Evolutionary conservation across 2,797 vertebrate genomes (phyloP), one percentile per base, ranked within the genome.

Genomic region (Scarus forsteni): DNA sequence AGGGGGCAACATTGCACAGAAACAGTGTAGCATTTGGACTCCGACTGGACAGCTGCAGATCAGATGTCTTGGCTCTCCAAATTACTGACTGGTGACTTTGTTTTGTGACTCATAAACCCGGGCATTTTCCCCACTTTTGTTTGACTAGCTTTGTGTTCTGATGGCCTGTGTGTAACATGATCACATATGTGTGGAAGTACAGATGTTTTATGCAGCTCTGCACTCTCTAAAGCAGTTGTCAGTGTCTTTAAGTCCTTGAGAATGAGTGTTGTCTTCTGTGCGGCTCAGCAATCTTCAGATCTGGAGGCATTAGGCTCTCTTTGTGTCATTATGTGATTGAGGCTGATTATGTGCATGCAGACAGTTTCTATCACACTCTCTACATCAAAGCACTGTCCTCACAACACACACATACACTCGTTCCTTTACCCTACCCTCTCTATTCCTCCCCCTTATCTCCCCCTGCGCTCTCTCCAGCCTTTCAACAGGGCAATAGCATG

Each of bases 1-100:
- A 91, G 92, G 77, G 87, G 89, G 88, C 83, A 59, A 61, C 72
- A 58, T 89, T 86, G 71, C 68, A 79, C 78, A 85, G 52, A 71
- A 50, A 40, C 76, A 54, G 8, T 16, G 40, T 69, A 45, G 40
- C 14, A 14, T 46, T 51, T 45, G 55, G 53, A 15, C 40, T n/a
- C 10, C 0, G 38, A 35, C n/a, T 55, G 36, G n/a, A 77, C 83
- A 88, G 90, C 87, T 90, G 88, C 78, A 60, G 76, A 59, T 87
- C 88, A 92, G 87, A 92, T 90, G 88, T 85, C 81, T 75, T 71
- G 16, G 49, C 54, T 67, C 66, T 72, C 62, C 19, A 61, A 83
- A 76, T 80, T 70, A 80, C 80, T 57, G 65, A 76, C 62, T 79
- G 80, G 77, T 10, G 60, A 66, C 82, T 88, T 86, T 80, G 73